These are phyloP conservation scores for Pachymerium ferrugineum DNA, from an alignment of 2,888 invertebrate species.

Conservation along the genomic window DNA sequence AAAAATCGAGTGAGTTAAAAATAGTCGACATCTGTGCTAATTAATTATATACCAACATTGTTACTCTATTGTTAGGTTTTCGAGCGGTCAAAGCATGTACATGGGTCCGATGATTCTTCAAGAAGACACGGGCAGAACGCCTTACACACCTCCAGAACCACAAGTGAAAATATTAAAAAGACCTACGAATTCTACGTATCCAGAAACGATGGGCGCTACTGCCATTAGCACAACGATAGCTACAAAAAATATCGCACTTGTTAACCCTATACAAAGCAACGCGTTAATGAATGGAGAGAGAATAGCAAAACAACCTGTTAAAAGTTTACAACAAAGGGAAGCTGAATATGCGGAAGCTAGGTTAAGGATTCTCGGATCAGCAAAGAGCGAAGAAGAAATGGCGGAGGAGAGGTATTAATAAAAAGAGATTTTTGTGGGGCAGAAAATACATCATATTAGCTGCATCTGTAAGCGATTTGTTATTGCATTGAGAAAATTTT, in stretches of 20 bases:
- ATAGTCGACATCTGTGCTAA: neutral
- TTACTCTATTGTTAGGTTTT: neutral
- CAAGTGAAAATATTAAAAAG: constrained; percentile 77
- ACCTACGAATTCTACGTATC: constrained; percentile 51
- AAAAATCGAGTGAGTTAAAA: constrained; percentile 24
- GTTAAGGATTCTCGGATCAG: constrained; percentile 80
- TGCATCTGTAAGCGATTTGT: too few species aligned
- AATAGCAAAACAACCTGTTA: constrained; percentile 44
- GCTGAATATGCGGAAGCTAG: constrained; percentile 91
- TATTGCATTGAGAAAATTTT: too few species aligned
- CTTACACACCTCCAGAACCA: constrained; percentile 71
- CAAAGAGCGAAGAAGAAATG: constrained; percentile 46
- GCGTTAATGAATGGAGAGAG: constrained; percentile 37
- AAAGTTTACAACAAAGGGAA: constrained; percentile 63
- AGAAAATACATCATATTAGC: too few species aligned
- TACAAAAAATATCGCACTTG: constrained; percentile 46
- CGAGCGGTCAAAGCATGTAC: constrained; percentile 3
- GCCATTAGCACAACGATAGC: constrained; percentile 43
- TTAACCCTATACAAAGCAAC: neutral
- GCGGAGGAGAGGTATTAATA: constrained; percentile 36
- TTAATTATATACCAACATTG: neutral
- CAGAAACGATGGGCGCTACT: constrained; percentile 20
- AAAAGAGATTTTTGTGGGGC: too few species aligned
- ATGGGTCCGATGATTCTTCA: constrained; percentile 34
- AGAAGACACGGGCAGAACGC: constrained; percentile 71